These are phyloP conservation scores for Fratercula arctica DNA, from an alignment of 2,797 vertebrate genomes.

Conservation along the genomic window DNA sequence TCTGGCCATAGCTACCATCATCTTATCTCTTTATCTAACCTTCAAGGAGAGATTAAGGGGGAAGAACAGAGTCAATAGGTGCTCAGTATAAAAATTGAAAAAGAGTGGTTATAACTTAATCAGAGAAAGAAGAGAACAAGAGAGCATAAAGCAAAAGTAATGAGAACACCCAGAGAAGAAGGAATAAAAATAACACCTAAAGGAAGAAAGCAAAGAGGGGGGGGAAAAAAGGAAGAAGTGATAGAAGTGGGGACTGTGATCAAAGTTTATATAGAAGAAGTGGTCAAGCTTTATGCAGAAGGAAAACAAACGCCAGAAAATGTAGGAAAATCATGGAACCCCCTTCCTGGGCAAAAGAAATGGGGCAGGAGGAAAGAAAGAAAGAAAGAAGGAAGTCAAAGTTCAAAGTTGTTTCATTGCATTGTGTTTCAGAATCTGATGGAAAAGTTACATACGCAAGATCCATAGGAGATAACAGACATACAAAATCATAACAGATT, in stretches of 20 bases:
- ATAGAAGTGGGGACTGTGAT: neutral
- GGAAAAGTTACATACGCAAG: neutral
- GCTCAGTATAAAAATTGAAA: neutral
- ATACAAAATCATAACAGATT: neutral
- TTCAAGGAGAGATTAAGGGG: neutral
- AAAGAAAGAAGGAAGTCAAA: neutral
- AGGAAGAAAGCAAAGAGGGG: neutral
- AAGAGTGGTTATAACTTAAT: neutral
- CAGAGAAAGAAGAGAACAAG: neutral
- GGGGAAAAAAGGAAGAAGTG: neutral
- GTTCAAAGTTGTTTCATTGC: neutral
- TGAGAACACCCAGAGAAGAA: neutral
- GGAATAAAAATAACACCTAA: neutral
- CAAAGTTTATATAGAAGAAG: neutral
- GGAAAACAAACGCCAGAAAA: neutral
- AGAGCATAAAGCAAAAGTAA: neutral
- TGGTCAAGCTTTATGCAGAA: neutral
- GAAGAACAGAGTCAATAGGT: neutral
- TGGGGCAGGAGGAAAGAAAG: neutral
- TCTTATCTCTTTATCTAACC: neutral
- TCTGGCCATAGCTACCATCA: neutral
- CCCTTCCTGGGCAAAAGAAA: neutral
- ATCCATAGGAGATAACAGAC: neutral
- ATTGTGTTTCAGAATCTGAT: neutral
- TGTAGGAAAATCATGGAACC: neutral